phyloP scores from a whole-genome alignment of 1,140 invertebrate genomes.

The Apis mellifera region DNA sequence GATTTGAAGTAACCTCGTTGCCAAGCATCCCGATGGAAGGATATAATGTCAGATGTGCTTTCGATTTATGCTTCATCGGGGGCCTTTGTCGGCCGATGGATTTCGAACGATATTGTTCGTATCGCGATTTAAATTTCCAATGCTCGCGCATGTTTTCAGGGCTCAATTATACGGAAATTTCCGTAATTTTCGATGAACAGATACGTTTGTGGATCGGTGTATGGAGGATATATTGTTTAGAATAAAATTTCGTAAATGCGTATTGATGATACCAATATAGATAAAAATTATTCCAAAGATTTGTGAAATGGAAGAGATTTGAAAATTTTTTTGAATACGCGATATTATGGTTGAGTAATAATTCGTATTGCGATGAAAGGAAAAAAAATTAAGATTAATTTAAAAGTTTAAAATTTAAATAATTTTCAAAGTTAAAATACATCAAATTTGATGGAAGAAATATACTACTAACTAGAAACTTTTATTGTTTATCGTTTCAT shows the following conservation, averaged over 20 bases:
- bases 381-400: too few species aligned
- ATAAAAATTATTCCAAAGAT: too few species aligned
- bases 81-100: not conserved
- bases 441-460: too few species aligned
- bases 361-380: not conserved
- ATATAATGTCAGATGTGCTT: slow-evolving; percentile 12
- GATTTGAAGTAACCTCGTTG: slow-evolving; percentile 21
- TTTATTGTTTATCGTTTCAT: too few species aligned
- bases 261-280: too few species aligned
- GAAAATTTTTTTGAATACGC: too few species aligned
- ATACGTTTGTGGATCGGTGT: not conserved
- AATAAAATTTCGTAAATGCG: too few species aligned
- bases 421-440: too few species aligned
- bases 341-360: not conserved
- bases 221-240: too few species aligned
- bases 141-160: not conserved
- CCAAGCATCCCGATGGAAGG: not conserved
- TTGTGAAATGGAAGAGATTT: too few species aligned
- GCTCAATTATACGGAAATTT: not conserved
- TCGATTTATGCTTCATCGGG: slow-evolving; percentile 12
- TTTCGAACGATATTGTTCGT: not conserved
- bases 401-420: too few species aligned
- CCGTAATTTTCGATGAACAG: not conserved
- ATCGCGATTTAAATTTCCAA: not conserved
- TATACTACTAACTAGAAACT: too few species aligned